Conservation (phyloP, 2,113 vertebrate genomes). For the Oryzias javanicus region DNA sequence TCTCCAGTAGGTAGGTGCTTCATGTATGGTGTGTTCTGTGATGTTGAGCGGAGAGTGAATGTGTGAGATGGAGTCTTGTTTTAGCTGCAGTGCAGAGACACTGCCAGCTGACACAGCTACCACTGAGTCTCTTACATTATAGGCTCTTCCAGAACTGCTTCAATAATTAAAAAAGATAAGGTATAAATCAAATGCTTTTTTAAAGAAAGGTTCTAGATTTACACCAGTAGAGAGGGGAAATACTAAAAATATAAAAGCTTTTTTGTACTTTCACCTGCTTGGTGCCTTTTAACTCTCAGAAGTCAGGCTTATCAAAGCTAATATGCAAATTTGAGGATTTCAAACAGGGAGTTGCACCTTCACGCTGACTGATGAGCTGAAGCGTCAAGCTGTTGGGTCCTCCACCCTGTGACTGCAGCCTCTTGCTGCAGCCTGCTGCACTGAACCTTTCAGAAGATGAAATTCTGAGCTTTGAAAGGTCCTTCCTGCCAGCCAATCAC, state of each 20-base stretch:
- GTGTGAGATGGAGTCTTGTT: slow-evolving; percentile 37
- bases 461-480: slow-evolving; percentile 70
- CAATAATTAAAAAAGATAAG: slow-evolving; percentile 35
- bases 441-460: slow-evolving; percentile 74
- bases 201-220: slow-evolving; percentile 22
- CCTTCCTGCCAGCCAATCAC: slow-evolving; percentile 69
- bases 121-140: slow-evolving; percentile 9
- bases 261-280: neutral
- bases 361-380: slow-evolving; percentile 47
- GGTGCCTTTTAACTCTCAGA: neutral
- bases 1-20: slow-evolving; percentile 2
- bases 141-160: slow-evolving; percentile 8
- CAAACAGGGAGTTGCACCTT: slow-evolving; percentile 9
- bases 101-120: slow-evolving; percentile 18
- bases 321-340: slow-evolving; percentile 33
- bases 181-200: slow-evolving; percentile 28
- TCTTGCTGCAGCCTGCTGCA: slow-evolving; percentile 71
- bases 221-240: neutral
- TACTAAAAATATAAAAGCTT: neutral
- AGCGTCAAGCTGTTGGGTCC: slow-evolving; percentile 38
- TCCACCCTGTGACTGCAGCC: slow-evolving; percentile 63
- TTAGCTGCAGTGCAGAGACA: slow-evolving; percentile 57
- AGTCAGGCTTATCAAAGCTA: slow-evolving; percentile 6
- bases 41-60: slow-evolving; percentile 24
- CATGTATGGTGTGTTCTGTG: slow-evolving; percentile 16